phyloP scores from a whole-genome alignment of 2,113 vertebrate species.

The Oxyura jamaicensis region DNA sequence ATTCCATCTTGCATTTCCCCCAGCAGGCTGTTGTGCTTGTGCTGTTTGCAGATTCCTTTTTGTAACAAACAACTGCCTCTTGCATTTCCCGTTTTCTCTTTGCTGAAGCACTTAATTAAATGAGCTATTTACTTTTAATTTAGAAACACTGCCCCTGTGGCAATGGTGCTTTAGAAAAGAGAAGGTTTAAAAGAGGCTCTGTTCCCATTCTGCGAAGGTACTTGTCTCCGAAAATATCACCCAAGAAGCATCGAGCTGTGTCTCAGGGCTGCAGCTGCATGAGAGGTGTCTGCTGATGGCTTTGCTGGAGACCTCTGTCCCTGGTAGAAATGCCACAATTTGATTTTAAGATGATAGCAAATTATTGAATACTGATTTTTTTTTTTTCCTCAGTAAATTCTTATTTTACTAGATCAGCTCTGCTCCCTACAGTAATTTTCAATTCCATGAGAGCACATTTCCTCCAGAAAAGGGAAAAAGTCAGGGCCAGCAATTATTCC shows the following conservation, averaged over 20 bases:
- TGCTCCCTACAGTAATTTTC: not conserved
- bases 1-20: not conserved
- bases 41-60: not conserved
- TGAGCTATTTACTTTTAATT: slow-evolving; percentile 66
- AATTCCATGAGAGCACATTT: not conserved
- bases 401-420: slow-evolving; percentile 11
- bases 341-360: slow-evolving; percentile 27
- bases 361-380: not conserved
- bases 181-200: not conserved
- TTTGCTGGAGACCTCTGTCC: not conserved
- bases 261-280: not conserved
- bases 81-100: slow-evolving; percentile 23
- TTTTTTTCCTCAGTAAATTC: not conserved
- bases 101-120: slow-evolving; percentile 63
- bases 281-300: not conserved
- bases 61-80: slow-evolving; percentile 2
- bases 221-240: not conserved
- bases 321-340: not conserved
- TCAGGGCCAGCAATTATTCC: not conserved
- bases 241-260: not conserved
- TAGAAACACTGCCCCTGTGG: slow-evolving; percentile 28
- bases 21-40: not conserved
- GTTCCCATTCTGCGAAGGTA: not conserved
- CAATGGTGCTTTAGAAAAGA: not conserved
- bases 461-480: not conserved